phyloP scores from a whole-genome alignment of 2,888 invertebrate species.

The Aproaerema taeniolella region DNA sequence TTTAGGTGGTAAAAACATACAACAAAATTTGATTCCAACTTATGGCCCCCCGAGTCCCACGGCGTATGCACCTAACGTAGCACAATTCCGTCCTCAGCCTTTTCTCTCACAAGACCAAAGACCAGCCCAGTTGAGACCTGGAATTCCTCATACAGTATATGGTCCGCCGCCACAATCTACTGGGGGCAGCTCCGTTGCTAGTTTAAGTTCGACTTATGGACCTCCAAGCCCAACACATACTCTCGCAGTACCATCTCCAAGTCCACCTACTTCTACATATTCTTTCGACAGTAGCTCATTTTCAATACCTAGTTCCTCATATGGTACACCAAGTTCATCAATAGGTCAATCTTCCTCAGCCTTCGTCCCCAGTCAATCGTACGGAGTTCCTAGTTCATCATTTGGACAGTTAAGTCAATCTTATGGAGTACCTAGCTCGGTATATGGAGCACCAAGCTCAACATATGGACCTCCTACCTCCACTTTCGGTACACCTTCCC shows the following conservation, averaged over 20 bases:
- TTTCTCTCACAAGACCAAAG: slow-evolving; percentile 35
- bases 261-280: slow-evolving; percentile 32
- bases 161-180: slow-evolving; percentile 42
- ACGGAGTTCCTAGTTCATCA: slow-evolving; percentile 27
- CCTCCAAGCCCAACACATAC: slow-evolving; percentile 45
- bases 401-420: slow-evolving; percentile 24
- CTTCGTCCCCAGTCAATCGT: slow-evolving; percentile 25
- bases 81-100: slow-evolving; percentile 40
- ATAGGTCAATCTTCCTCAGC: slow-evolving; percentile 18
- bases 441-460: slow-evolving; percentile 32
- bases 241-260: slow-evolving; percentile 42
- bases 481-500: slow-evolving; percentile 30
- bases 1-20: slow-evolving; percentile 50
- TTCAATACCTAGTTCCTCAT: slow-evolving; percentile 22
- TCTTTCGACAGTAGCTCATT: slow-evolving; percentile 2
- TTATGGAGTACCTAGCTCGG: slow-evolving; percentile 28
- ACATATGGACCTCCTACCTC: slow-evolving; percentile 35
- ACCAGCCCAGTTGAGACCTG: slow-evolving; percentile 34
- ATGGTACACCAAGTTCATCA: slow-evolving; percentile 24
- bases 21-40: slow-evolving; percentile 46
- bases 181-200: slow-evolving; percentile 27
- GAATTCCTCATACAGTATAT: slow-evolving; percentile 44
- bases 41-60: slow-evolving; percentile 65
- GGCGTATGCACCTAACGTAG: slow-evolving; percentile 34
- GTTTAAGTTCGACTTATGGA: slow-evolving; percentile 47